Base-by-base conservation (phyloP, 2,113 vertebrate species). In the Dissostichus mawsoni region DNA sequence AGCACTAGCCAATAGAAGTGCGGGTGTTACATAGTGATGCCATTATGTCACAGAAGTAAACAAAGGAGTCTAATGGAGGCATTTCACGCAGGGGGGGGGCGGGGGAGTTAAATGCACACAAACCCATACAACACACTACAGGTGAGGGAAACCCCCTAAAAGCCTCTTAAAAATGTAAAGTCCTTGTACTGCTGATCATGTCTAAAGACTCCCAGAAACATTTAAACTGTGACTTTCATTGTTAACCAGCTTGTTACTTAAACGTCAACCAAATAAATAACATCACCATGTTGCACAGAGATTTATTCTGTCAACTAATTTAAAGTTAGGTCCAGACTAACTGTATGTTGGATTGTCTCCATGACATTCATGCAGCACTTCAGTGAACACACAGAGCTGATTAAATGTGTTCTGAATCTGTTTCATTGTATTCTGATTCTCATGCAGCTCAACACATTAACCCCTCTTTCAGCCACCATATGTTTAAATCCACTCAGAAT, bases 371-470 rank as follows among this genome's bases (percentile, higher is more conserved):
- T 47, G 14, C 68, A 47, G 56, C 2, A 11, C 70, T 36, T 20
- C 53, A 55, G 67, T 59, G 0, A 59, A 36, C 36, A 55, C 25
- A 52, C 9, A 20, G 16, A 56, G 51, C 17, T 7, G 67, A 4
- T 6, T 16, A 18, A 41, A 48, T 11, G 16, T 10, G 62, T 6
- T 36, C 53, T 1, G 9, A n/a, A 18, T n/a, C n/a, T n/a, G 47
- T 48, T 20, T 47, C 48, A 56, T 74, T 69, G 50, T 25, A n/a
- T 70, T 16, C 41, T 17, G n/a, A 55, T 52, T 59, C 10, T n/a
- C 8, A 14, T 16, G n/a, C 69, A 16, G 25, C 33, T 41, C 41
- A 5, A 14, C 48, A 8, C 17, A 23, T 62, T 74, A 50, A 81
- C 48, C 8, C 1, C 2, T 11, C 13, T 2, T 17, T 59, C 55